Percentiles rank a stretch among this genome's conserved stretches.
These are phyloP conservation scores for Monochamus saltuarius DNA, from an alignment of 1,140 invertebrate species.

Conservation along the genomic window DNA sequence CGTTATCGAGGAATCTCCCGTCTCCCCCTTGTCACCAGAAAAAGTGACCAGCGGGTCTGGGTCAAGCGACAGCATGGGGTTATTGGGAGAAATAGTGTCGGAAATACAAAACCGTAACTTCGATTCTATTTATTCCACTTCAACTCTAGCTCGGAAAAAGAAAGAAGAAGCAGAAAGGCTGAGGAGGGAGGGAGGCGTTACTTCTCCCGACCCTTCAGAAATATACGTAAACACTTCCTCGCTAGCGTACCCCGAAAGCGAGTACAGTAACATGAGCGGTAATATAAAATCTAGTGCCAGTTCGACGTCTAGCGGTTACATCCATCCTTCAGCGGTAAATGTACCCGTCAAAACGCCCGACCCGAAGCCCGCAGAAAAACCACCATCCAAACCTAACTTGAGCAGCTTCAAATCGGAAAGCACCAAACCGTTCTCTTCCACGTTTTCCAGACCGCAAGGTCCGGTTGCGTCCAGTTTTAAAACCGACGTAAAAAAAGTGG, in stretches of 20 bases:
- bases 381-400: slow-evolving; percentile 29
- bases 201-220: slow-evolving; percentile 48
- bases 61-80: slow-evolving; percentile 64
- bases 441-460: slow-evolving; percentile 40
- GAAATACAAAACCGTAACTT: slow-evolving; percentile 83
- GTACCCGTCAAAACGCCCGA: slow-evolving; percentile 51
- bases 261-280: slow-evolving; percentile 59
- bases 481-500: slow-evolving; percentile 16
- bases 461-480: slow-evolving; percentile 47
- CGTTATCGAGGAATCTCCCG: slow-evolving; percentile 75
- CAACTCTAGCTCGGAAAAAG: slow-evolving; percentile 65
- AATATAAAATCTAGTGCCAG: slow-evolving; percentile 58
- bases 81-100: slow-evolving; percentile 80
- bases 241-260: slow-evolving; percentile 59
- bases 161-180: slow-evolving; percentile 53
- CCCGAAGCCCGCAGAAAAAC: slow-evolving; percentile 15
- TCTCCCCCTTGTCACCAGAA: slow-evolving; percentile 51
- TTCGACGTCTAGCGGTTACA: slow-evolving; percentile 71
- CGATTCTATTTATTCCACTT: slow-evolving; percentile 82
- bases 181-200: slow-evolving; percentile 48
- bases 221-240: slow-evolving; percentile 58
- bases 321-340: slow-evolving; percentile 69
- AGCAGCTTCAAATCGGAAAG: slow-evolving; percentile 38
- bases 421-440: slow-evolving; percentile 48
- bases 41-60: slow-evolving; percentile 50